Base-by-base conservation (phyloP, 2,113 vertebrate genomes). In the Corythornis vintsioides region DNA sequence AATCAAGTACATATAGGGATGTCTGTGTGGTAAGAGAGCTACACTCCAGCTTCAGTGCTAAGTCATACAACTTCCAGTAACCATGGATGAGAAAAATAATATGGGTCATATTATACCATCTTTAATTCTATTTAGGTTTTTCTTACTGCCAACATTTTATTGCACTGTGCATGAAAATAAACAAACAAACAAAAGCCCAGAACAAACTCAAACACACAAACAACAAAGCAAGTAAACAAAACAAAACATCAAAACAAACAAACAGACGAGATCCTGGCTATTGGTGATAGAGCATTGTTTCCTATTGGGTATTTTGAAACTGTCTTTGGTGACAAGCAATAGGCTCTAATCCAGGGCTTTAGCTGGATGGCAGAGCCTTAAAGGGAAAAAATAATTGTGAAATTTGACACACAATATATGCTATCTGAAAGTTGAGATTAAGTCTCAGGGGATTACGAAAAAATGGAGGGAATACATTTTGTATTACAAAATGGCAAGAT, bases 131-230 rank as follows among this genome's bases (percentile, higher is more conserved):
- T 33, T 48, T 64, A 47, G 6, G 11, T 57, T 90, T 89, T 6
- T 6, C 16, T 64, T 72, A 5, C 66, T 87, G 13, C 12, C 28
- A 87, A 9, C 21, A 72, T 78, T 91, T 84, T 64, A 9, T 60
- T 78, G 35, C 47, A 53, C 10, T 40, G 8, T 63, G 10, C 0
- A 3, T 1, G 11, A 77, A 48, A 70, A 15, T 0, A 11, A 61
- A 13, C 24, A 52, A 53, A 60, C 45, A 47, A 47, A 47, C 48
- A 50, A 50, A 50, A 50, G 6, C 45, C 45, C 16, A 47, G 16
- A 6, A 55, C 8, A 21, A 53, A 13, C 26, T 14, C 52, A 53
- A 29, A 52, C 19, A 38, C 38, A 38, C 38, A 38, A 47, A 47
- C 45, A 47, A 16, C 7, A 19, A 47, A 47, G 19, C 45, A 82